phyloP scores from a whole-genome alignment of 2,797 vertebrate genomes.

The Diceros bicornis region DNA sequence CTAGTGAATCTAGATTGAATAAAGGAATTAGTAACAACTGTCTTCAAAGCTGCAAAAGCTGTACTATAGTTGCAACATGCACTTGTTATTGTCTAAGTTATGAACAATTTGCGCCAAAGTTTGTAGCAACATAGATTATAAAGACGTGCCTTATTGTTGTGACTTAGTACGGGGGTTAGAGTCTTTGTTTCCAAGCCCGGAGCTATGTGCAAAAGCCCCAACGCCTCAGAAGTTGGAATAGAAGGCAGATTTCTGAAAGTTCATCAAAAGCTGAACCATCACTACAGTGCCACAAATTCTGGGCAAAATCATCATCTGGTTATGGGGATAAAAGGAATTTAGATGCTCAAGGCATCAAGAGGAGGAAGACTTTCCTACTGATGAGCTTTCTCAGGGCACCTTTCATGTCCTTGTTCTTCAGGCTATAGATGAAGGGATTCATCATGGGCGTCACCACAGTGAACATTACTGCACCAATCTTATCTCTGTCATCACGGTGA shows the following conservation, averaged over 20 bases:
- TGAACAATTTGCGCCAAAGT: not conserved
- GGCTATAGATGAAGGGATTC: conserved; percentile 83
- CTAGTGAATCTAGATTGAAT: not conserved
- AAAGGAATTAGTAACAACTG: not conserved
- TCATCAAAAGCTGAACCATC: not conserved
- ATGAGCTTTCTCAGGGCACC: conserved; percentile 62
- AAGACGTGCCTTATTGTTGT: not conserved
- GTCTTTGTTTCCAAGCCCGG: not conserved
- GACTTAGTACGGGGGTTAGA: not conserved
- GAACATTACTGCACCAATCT: conserved; percentile 77
- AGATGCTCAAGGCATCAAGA: not conserved
- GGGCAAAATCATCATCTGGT: not conserved
- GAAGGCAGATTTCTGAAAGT: not conserved
- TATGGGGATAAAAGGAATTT: not conserved
- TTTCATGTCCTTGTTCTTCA: conserved; percentile 81
- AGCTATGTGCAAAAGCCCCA: not conserved
- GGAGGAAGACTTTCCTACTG: not conserved
- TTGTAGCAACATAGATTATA: not conserved
- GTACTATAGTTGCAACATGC: not conserved
- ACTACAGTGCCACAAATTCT: not conserved
- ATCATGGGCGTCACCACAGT: conserved; percentile 78
- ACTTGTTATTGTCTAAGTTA: not conserved
- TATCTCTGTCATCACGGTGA: conserved; percentile 62
- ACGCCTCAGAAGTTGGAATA: not conserved
- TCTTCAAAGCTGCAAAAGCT: not conserved